These are phyloP conservation scores for Calephelis virginiensis DNA, from an alignment of 1,140 invertebrate species.

Conservation along the genomic window DNA sequence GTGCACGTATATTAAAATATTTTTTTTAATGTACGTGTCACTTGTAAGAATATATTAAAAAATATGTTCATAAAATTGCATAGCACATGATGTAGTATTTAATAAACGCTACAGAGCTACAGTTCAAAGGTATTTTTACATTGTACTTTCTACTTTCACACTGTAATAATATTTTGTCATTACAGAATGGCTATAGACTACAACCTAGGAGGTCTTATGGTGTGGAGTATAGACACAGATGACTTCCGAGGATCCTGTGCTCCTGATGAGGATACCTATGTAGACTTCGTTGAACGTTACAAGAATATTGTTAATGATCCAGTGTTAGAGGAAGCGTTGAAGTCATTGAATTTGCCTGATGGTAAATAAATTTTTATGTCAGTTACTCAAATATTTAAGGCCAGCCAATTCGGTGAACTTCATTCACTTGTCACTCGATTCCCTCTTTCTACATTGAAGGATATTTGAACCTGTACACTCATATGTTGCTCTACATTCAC, in stretches of 20 bases:
- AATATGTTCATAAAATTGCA: too few species aligned
- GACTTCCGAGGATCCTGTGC: constrained; percentile 85
- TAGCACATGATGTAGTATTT: too few species aligned
- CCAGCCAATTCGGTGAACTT: too few species aligned
- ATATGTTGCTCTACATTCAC: too few species aligned
- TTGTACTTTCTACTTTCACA: too few species aligned
- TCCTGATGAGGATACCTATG: constrained; percentile 64
- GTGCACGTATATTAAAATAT: too few species aligned
- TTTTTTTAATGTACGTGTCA: too few species aligned
- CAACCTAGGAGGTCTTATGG: constrained; percentile 87
- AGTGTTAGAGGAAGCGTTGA: constrained; percentile 46
- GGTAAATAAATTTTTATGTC: constrained; percentile 35
- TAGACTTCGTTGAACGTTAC: constrained; percentile 65
- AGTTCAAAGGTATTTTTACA: background rate
- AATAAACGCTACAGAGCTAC: too few species aligned
- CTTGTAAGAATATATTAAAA: too few species aligned
- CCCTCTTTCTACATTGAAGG: too few species aligned
- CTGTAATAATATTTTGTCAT: constrained; percentile 48
- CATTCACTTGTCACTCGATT: too few species aligned
- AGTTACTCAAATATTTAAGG: background rate
- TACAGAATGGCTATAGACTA: constrained; percentile 80
- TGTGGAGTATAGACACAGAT: constrained; percentile 90
- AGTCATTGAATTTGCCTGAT: constrained; percentile 53
- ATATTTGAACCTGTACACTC: too few species aligned
- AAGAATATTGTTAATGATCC: constrained; percentile 50